Conservation (phyloP, 2,888 invertebrate genomes). For the Anoplius nigerrimus region DNA sequence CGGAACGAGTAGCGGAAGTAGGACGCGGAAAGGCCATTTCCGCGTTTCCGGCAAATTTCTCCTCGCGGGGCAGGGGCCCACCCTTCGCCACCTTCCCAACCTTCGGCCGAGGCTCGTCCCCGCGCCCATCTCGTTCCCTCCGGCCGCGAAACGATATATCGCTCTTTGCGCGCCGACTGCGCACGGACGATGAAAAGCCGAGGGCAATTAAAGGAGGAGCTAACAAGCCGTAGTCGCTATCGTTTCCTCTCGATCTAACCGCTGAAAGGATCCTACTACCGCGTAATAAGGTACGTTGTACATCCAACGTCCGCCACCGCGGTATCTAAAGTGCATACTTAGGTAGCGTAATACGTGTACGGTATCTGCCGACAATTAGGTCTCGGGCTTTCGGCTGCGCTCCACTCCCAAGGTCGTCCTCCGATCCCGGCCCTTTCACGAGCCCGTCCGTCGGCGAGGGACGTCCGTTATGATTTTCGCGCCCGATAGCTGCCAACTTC, state of each 20-base stretch:
- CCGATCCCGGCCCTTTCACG: not conserved
- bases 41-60: conserved; percentile 25
- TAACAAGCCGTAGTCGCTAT: conserved; percentile 71
- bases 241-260: conserved; percentile 72
- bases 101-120: conserved; percentile 33
- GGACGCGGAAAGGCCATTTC: conserved; percentile 22
- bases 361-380: conserved; percentile 58
- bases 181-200: conserved; percentile 69
- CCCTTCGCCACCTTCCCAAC: conserved; percentile 49
- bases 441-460: too few relatives aligned
- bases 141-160: too few relatives aligned
- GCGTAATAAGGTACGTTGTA: conserved; percentile 62
- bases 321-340: conserved; percentile 51
- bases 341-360: conserved; percentile 49
- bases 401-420: conserved; percentile 47
- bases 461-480: too few relatives aligned
- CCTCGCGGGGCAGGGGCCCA: conserved; percentile 22
- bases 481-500: too few relatives aligned
- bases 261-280: conserved; percentile 61
- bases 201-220: conserved; percentile 72
- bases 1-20: not conserved
- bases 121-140: conserved; percentile 43
- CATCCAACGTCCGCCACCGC: conserved; percentile 47
- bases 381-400: conserved; percentile 26
- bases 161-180: conserved; percentile 31